Evolutionary conservation across 2,888 invertebrate species (phyloP), one percentile per base, ranked within the genome.

Genomic region (Pandemis cinnamomeana): DNA sequence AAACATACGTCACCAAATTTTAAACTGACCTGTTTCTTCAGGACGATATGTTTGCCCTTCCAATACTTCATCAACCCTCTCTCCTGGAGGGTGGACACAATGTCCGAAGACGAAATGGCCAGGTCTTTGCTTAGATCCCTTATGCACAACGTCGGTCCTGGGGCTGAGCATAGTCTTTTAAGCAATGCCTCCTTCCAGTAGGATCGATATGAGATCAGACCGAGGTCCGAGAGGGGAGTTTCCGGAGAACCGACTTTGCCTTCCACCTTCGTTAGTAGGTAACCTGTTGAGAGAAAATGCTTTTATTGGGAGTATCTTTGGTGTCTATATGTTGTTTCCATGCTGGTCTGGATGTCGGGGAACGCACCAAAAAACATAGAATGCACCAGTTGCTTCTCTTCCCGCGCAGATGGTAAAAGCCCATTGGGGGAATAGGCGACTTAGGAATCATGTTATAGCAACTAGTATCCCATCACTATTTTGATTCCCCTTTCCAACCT

Each of bases 201-300:
- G 67, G 98, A 99, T 44, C 99, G 96, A 94, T 99, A 99, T 20
- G 99, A 99, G 85, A 99, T 98, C 71, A 99, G 95, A 13, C 99
- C 99, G 75, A 99, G 95, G 92, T 99, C 99, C 66, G 99, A 99
- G 55, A 99, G 95, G 0, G 99, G 99, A 82, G 99, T 99, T 91
- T 99, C 99, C 0, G 99, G 99, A 0, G 99, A 99, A n/a, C 99
- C 99, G 72, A 99, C 98, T 95, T 99, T 99, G 77, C 97, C 98
- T 93, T 99, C 99, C 60, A 97, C 97, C 85, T 98, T 96, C 76
- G 99, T 99, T 86, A 99, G 94, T 76, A 99, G 95, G 91, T 99
- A 99, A 94, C 99, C 99, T 99, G 94, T 75, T 60, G 77, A 75
- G 8, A 7, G 46, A 60, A 7, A 7, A 5, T 10, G 10, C 2